Percentiles rank a stretch among this genome's conserved stretches.
phyloP scores from a whole-genome alignment of 2,888 invertebrate genomes.

The Agonopterix subpropinquella region DNA sequence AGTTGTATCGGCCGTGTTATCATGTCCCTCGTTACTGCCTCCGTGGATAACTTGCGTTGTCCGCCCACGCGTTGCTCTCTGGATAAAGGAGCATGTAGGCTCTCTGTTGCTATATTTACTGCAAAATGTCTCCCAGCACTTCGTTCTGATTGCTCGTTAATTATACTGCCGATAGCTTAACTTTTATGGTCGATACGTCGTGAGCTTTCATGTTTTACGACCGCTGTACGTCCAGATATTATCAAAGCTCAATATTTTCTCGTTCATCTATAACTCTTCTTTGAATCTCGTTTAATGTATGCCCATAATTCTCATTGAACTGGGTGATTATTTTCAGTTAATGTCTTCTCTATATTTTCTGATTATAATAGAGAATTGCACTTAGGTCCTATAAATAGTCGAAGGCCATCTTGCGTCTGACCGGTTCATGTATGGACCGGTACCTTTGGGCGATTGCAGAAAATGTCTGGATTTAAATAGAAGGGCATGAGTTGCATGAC shows the following conservation, averaged over 20 bases:
- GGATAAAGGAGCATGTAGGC: conserved; percentile 26
- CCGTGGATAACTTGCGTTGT: conserved; percentile 42
- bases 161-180: conserved; percentile 13
- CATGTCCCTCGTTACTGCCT: conserved; percentile 31
- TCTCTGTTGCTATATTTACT: conserved; percentile 21
- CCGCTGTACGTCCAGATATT: background rate
- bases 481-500: conserved; percentile 62
- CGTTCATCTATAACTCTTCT: background rate
- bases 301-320: too few relatives aligned
- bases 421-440: conserved; percentile 20
- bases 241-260: conserved; percentile 1
- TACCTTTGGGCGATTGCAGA: conserved; percentile 43
- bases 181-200: conserved; percentile 5
- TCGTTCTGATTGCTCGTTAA: conserved; percentile 14
- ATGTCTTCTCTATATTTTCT: conserved; percentile 11
- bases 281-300: background rate
- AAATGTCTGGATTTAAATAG: conserved; percentile 59
- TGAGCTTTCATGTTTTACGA: conserved; percentile 4
- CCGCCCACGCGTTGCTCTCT: conserved; percentile 41
- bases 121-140: conserved; percentile 22
- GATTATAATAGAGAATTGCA: conserved; percentile 17
- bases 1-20: conserved; percentile 30
- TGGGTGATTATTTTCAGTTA: conserved; percentile 3
- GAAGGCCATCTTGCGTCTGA: conserved; percentile 34
- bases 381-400: conserved; percentile 37